Evolutionary conservation across 2,797 vertebrate species (phyloP).

Genomic region (Syndactyla subalaris): DNA sequence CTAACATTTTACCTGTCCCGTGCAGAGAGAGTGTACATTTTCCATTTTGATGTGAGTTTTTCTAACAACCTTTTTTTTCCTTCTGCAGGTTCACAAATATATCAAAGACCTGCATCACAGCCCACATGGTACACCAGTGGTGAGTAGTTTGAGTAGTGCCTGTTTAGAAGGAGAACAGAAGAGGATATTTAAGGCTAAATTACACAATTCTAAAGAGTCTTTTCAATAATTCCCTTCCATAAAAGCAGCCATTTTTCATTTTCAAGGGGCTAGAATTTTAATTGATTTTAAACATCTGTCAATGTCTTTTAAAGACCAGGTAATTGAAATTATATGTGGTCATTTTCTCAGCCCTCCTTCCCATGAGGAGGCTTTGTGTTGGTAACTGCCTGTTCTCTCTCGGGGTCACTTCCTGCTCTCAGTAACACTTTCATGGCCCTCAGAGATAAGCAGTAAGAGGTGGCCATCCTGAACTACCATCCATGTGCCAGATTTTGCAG

Average conservation of each 20-base stretch:
- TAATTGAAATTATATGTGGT: neutral
- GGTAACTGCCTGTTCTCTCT: neutral
- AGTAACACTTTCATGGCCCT: neutral
- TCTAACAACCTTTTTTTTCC: neutral
- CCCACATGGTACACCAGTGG: slow-evolving; percentile 45
- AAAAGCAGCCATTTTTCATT: neutral
- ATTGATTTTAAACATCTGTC: neutral
- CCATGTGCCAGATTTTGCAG: neutral
- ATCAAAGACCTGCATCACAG: accelerated
- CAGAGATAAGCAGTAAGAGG: neutral
- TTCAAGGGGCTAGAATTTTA: neutral
- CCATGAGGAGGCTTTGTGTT: neutral
- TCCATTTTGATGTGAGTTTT: neutral
- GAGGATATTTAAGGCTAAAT: neutral
- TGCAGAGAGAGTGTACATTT: neutral
- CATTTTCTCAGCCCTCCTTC: neutral
- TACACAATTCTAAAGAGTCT: neutral
- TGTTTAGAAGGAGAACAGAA: neutral
- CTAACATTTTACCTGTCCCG: neutral
- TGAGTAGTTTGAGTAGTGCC: slow-evolving; percentile 10
- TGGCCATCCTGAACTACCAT: neutral
- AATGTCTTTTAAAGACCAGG: neutral
- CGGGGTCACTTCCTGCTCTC: neutral
- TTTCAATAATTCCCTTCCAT: neutral
- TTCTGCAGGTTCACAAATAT: neutral